These are phyloP conservation scores for Epinotia demarniana DNA, from an alignment of 2,888 invertebrate species.

Conservation along the genomic window DNA sequence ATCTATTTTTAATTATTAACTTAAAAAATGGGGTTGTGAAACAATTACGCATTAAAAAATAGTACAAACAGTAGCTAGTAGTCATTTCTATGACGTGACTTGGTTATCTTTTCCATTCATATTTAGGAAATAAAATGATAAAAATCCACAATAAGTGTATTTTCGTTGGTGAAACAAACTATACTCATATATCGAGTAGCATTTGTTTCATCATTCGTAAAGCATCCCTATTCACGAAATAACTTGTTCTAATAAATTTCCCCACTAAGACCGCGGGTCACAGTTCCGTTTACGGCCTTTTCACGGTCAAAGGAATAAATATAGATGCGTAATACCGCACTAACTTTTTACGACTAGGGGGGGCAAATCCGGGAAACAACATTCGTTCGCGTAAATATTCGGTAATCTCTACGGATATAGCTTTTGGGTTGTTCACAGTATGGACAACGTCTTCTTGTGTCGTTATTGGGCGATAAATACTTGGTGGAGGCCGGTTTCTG, in stretches of 20 bases:
- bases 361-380: slow-evolving; percentile 41
- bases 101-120: too few relatives aligned
- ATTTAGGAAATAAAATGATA: too few relatives aligned
- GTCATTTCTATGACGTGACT: too few relatives aligned
- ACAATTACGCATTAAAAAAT: too few relatives aligned
- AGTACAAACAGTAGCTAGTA: too few relatives aligned
- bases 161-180: neutral
- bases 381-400: slow-evolving; percentile 41
- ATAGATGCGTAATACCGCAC: slow-evolving; percentile 44
- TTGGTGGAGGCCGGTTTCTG: neutral
- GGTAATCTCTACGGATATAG: slow-evolving; percentile 44
- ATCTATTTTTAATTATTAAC: too few relatives aligned
- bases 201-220: slow-evolving; percentile 11
- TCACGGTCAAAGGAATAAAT: slow-evolving; percentile 44
- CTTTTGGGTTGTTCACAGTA: slow-evolving; percentile 38
- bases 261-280: slow-evolving; percentile 29
- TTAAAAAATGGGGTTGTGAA: too few relatives aligned
- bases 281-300: slow-evolving; percentile 40
- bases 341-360: slow-evolving; percentile 41
- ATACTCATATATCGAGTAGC: neutral
- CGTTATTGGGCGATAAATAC: slow-evolving; percentile 38
- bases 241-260: slow-evolving; percentile 36
- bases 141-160: too few relatives aligned
- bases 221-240: slow-evolving; percentile 21
- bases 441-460: slow-evolving; percentile 42